phyloP scores from a whole-genome alignment of 2,888 invertebrate species.

The Dendrolimus pini region DNA sequence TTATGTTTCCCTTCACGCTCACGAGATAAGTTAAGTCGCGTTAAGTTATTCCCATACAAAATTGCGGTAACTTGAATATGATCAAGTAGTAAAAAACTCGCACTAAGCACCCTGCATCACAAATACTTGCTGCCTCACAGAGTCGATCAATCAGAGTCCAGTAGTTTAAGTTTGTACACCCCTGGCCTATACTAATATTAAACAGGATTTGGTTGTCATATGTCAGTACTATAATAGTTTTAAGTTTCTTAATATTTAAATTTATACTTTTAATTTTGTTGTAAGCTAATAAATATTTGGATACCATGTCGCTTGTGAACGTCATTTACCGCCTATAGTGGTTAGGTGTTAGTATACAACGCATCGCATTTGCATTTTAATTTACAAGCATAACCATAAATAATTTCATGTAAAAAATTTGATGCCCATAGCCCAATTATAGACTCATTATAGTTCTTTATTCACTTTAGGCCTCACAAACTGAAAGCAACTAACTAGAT shows the following conservation, averaged over 20 bases:
- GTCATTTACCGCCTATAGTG: constrained; percentile 32
- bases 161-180: no score
- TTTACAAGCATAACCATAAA: constrained; percentile 35
- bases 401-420: constrained; percentile 27
- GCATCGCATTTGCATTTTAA: constrained; percentile 32
- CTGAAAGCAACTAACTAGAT: no score
- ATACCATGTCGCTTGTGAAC: constrained; percentile 44
- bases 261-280: constrained; percentile 62
- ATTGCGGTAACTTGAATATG: no score
- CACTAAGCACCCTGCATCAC: no score
- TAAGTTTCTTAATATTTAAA: constrained; percentile 44
- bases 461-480: not conserved
- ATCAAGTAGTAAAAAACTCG: no score
- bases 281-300: constrained; percentile 57
- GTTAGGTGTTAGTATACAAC: constrained; percentile 36
- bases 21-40: no score
- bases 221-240: constrained; percentile 38
- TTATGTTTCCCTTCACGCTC: no score
- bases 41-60: no score
- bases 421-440: constrained; percentile 8
- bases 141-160: no score
- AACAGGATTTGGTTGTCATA: constrained; percentile 54
- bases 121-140: no score
- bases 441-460: not conserved
- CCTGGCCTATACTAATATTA: constrained; percentile 25